Evolutionary conservation across 2,888 invertebrate genomes (phyloP), one percentile per base, ranked within the genome.

Genomic region (Cryptocheilus praepositus): DNA sequence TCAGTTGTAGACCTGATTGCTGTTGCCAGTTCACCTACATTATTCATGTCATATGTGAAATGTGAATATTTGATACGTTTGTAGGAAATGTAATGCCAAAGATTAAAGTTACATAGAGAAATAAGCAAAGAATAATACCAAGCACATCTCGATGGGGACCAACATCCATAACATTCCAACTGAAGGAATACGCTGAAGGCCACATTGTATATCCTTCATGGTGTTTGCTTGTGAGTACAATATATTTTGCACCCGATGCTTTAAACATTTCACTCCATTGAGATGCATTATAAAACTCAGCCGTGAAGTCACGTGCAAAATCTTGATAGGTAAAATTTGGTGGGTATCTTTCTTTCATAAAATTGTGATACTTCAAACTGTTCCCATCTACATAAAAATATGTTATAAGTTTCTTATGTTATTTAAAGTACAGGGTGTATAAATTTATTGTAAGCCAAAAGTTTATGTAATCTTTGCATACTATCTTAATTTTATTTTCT

Each of bases 261-360:
- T 91, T 88, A 81, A 98, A 95, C 13, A 98, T 89, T 61, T 94
- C 89, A 0, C 95, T 96, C 97, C 98, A 98, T 80, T 93, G 90
- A 0, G 92, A 89, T 0, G 98, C 93, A 86, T 98, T 92, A 84
- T 94, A 98, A 83, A 98, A 94, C 87, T 97, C 96, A 0, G 97
- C 96, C 0, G 93, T 96, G 81, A 98, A 98, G 84, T 95, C 92
- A 19, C 92, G 92, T 0, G 94, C 98, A 89, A 98, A 98, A 66
- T 98, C 96, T 84, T 96, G 96, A 89, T 99, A 99, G 0, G 95
- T 93, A 83, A 96, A 97, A 58, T 91, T 92, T 2, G 96, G 96
- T 62, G 93, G 93, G 88, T 95, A 98, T 83, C 96, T 96, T 43
- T 93, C 90, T 36, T 92, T 88, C 95, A 98, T 97, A 85, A 94